phyloP scores from a whole-genome alignment of 92 coral and sea anemone species.

The Actinernus sp. region DNA sequence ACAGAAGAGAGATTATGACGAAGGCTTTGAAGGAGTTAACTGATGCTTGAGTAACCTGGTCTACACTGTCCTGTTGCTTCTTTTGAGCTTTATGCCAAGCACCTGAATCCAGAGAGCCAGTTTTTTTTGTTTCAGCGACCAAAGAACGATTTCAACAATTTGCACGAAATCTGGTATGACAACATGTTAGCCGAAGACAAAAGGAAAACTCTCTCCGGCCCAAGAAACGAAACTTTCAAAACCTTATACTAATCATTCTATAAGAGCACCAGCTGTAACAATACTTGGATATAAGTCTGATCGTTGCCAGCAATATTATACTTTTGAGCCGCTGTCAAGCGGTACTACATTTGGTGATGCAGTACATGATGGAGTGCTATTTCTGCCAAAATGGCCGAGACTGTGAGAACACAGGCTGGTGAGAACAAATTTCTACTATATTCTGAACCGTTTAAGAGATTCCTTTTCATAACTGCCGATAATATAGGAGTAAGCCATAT shows the following conservation, averaged over 20 bases:
- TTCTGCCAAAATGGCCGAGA: too few relatives aligned
- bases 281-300: too few relatives aligned
- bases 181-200: conserved; percentile 24
- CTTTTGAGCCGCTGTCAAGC: too few relatives aligned
- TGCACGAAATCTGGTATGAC: conserved; percentile 1
- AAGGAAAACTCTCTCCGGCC: conserved; percentile 8
- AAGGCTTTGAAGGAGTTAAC: conserved; percentile 4
- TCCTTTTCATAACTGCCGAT: too few relatives aligned
- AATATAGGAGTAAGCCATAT: too few relatives aligned
- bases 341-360: too few relatives aligned
- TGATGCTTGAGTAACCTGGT: conserved; percentile 3
- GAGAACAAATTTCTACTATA: too few relatives aligned
- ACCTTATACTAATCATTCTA: neutral
- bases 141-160: neutral
- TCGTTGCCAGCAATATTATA: too few relatives aligned
- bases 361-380: too few relatives aligned
- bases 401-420: too few relatives aligned
- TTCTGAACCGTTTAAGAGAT: too few relatives aligned
- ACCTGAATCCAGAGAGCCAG: conserved; percentile 1
- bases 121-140: conserved; percentile 17
- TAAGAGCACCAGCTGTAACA: too few relatives aligned
- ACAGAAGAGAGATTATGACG: conserved; percentile 22
- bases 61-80: conserved; percentile 21
- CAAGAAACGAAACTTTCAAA: conserved; percentile 14
- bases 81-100: conserved; percentile 3